phyloP scores from a whole-genome alignment of 1,140 invertebrate species.

The Andrena cerasifolii region DNA sequence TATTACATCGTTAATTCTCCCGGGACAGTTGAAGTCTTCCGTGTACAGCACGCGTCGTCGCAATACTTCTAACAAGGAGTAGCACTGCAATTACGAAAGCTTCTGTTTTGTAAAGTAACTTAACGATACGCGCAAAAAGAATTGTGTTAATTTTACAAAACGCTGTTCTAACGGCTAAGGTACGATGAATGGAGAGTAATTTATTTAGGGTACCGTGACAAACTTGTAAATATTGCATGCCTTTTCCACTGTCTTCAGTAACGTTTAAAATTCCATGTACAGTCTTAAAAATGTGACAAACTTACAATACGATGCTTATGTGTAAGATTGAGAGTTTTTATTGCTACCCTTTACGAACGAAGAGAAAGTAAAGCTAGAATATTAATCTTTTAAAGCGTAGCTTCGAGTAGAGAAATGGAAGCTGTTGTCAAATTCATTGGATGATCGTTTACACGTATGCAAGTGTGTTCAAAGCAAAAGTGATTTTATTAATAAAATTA shows the following conservation, averaged over 20 bases:
- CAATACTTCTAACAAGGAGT: background rate
- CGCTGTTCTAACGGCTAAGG: background rate
- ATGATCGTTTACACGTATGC: slow-evolving; percentile 27
- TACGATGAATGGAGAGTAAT: background rate
- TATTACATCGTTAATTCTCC: background rate
- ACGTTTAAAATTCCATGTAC: slow-evolving; percentile 6
- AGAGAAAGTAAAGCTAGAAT: background rate
- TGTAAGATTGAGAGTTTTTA: background rate
- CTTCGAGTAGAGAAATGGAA: too few relatives aligned
- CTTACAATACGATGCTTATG: slow-evolving; percentile 10
- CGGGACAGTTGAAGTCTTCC: background rate
- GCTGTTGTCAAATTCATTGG: slow-evolving; percentile 6
- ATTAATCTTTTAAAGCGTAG: background rate
- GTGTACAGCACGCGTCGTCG: background rate
- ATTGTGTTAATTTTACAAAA: background rate
- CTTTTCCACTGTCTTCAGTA: background rate
- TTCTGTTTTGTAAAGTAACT: too few relatives aligned
- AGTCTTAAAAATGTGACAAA: slow-evolving; percentile 5
- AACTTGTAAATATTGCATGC: slow-evolving; percentile 27
- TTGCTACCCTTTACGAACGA: background rate
- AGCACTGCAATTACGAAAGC: too few relatives aligned
- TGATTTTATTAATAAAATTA: slow-evolving; percentile 68
- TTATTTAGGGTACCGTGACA: background rate
- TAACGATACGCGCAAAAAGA: too few relatives aligned
- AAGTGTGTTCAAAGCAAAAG: slow-evolving; percentile 61